Conservation (phyloP, 2,888 invertebrate genomes). For the Ceramica pisi region DNA sequence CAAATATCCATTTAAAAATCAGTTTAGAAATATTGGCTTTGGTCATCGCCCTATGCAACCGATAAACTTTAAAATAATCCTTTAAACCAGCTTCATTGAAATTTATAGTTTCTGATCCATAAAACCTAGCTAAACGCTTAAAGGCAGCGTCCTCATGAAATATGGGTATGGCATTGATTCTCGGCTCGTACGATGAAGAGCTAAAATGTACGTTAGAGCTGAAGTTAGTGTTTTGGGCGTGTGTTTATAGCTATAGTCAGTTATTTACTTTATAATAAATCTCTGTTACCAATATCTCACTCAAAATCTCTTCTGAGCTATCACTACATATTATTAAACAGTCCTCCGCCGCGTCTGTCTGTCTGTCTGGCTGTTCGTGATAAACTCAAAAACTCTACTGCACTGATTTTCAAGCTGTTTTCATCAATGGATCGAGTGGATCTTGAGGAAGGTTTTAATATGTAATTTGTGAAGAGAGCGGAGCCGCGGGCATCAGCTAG, state of each 20-base stretch:
- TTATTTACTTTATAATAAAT: neutral
- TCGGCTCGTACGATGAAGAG: neutral
- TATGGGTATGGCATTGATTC: slow-evolving; percentile 41
- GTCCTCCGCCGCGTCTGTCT: too few relatives aligned
- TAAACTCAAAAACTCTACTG: too few relatives aligned
- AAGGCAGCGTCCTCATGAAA: slow-evolving; percentile 40
- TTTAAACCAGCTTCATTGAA: slow-evolving; percentile 40
- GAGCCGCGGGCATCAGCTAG: too few relatives aligned
- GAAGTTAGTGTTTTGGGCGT: neutral
- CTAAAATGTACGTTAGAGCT: slow-evolving; percentile 5
- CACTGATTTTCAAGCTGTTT: too few relatives aligned
- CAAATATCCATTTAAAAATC: neutral
- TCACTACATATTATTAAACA: too few relatives aligned
- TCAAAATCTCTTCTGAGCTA: too few relatives aligned
- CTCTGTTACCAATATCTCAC: too few relatives aligned
- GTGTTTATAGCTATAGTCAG: neutral
- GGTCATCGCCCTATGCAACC: neutral
- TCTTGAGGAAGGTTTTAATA: too few relatives aligned
- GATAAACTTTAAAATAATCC: slow-evolving; percentile 30
- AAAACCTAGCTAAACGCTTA: slow-evolving; percentile 40
- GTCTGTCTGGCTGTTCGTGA: too few relatives aligned
- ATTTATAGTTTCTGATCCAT: slow-evolving; percentile 60
- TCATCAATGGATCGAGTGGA: too few relatives aligned
- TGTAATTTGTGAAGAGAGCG: too few relatives aligned
- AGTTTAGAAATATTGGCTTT: neutral